phyloP scores from a whole-genome alignment of 1,140 invertebrate species.

The Bombyx mori region DNA sequence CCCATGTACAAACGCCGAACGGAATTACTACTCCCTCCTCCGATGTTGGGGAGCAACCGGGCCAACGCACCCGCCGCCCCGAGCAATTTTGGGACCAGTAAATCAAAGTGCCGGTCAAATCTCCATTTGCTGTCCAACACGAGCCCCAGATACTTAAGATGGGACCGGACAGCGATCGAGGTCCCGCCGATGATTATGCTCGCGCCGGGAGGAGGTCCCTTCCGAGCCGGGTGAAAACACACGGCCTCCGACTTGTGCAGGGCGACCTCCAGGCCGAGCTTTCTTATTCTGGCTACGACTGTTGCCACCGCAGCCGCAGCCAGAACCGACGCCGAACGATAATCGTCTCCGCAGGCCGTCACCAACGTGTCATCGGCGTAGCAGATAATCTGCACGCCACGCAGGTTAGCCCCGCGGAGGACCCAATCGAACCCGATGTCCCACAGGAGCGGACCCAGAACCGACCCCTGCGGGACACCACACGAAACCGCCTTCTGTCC shows the following conservation, averaged over 20 bases:
- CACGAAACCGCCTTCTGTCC: neutral
- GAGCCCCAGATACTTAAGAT: slow-evolving; percentile 18
- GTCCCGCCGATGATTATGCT: neutral
- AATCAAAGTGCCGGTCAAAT: slow-evolving; percentile 12
- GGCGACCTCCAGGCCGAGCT: neutral
- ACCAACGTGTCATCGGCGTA: neutral
- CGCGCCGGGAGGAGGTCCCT: neutral
- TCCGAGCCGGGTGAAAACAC: neutral
- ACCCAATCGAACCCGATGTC: neutral
- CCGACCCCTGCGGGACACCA: slow-evolving; percentile 1
- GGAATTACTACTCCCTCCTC: slow-evolving; percentile 1
- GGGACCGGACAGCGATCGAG: slow-evolving; percentile 7
- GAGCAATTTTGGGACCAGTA: slow-evolving; percentile 9
- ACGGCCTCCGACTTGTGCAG: neutral
- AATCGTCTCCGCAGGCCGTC: neutral
- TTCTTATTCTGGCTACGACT: neutral
- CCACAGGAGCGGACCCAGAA: slow-evolving; percentile 1
- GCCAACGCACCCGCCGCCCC: slow-evolving; percentile 4
- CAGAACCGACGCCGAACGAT: neutral
- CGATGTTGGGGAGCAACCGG: slow-evolving; percentile 16
- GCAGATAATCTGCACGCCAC: neutral
- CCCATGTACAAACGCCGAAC: slow-evolving; percentile 10
- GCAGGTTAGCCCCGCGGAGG: neutral
- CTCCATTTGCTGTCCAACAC: slow-evolving; percentile 16
- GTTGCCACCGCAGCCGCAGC: neutral